Percentiles rank a stretch among this genome's conserved stretches.
These are phyloP conservation scores for Flabesymbios commensalis DNA, from an alignment of 2,888 invertebrate genomes.

Conservation along the genomic window DNA sequence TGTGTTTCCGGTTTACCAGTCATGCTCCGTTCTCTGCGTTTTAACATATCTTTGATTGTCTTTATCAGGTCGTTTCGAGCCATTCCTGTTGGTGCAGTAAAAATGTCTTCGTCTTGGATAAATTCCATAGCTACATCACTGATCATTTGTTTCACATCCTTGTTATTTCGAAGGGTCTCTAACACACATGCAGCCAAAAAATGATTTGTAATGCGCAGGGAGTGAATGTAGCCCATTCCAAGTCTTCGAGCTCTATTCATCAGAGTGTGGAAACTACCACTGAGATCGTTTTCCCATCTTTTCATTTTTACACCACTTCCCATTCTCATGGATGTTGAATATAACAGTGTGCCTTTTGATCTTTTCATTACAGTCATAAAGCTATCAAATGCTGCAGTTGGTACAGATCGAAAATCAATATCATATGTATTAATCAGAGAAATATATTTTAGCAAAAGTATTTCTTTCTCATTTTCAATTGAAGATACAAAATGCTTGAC, in stretches of 20 bases:
- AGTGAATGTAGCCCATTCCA: not conserved
- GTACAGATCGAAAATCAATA: constrained; percentile 36
- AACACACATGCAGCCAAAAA: not conserved
- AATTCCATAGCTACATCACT: constrained; percentile 10
- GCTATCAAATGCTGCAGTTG: constrained; percentile 40
- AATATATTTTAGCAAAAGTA: constrained; percentile 36
- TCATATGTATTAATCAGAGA: constrained; percentile 43
- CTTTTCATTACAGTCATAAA: constrained; percentile 36
- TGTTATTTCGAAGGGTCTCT: not conserved
- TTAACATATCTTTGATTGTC: not conserved
- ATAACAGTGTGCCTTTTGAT: not conserved
- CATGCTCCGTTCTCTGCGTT: not conserved
- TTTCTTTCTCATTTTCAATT: constrained; percentile 30
- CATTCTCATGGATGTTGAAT: no score
- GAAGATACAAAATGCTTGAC: constrained; percentile 34
- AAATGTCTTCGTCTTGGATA: constrained; percentile 1
- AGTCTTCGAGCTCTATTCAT: constrained; percentile 4
- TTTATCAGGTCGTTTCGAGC: not conserved
- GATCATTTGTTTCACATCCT: not conserved
- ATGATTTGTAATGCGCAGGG: not conserved
- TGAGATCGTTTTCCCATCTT: constrained; percentile 13
- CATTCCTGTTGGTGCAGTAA: not conserved
- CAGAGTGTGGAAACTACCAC: not conserved
- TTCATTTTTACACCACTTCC: not conserved
- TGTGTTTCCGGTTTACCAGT: not conserved